Evolutionary conservation across 2,797 vertebrate genomes (phyloP).

Genomic region (Tapirus indicus): DNA sequence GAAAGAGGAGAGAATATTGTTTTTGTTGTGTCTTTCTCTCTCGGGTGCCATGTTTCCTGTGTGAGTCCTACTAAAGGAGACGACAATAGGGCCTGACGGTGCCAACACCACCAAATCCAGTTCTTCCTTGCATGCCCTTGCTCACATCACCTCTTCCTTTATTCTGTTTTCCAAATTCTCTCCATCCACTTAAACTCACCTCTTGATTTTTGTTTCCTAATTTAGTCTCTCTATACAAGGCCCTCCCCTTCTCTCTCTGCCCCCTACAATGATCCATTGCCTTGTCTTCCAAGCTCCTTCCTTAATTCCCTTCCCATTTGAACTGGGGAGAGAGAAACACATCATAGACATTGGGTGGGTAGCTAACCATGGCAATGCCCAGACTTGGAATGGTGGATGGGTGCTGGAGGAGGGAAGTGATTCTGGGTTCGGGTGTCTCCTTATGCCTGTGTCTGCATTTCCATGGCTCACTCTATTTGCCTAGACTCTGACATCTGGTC

Average conservation of each 20-base stretch:
- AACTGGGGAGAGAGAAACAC: neutral
- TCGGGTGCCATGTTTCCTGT: neutral
- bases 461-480: fast-evolving
- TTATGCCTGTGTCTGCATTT: neutral
- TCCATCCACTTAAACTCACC: neutral
- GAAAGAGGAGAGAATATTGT: neutral
- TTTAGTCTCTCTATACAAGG: neutral
- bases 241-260: too few relatives aligned
- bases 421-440: fast-evolving
- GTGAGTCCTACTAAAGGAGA: too few relatives aligned
- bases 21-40: neutral
- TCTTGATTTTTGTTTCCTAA: neutral
- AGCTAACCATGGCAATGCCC: fast-evolving
- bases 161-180: neutral
- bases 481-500: neutral
- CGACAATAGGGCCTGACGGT: fast-evolving
- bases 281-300: neutral
- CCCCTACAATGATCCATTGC: fast-evolving
- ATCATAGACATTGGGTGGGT: too few relatives aligned
- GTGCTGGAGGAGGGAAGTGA: neutral
- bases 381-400: neutral
- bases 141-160: fast-evolving
- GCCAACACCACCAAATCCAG: too few relatives aligned
- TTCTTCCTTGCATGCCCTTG: fast-evolving
- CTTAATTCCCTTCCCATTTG: neutral